A percentile compares a stretch with the other conserved stretches of the same genome.
Conservation (phyloP, 2,797 vertebrate species). For the Sebastes iracundus region DNA sequence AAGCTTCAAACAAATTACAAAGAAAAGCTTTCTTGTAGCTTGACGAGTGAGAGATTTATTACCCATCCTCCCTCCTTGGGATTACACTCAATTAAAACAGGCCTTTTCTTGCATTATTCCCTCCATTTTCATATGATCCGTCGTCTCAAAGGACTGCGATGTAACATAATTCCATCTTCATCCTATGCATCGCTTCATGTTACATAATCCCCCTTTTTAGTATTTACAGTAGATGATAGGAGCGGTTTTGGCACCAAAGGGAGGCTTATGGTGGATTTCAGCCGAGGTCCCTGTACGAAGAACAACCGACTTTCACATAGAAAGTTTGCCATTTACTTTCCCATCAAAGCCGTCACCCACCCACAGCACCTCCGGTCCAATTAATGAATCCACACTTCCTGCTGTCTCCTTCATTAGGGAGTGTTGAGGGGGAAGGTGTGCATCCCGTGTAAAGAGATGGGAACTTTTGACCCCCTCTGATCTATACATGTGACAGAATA, state of each 20-base stretch:
- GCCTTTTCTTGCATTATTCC: background rate
- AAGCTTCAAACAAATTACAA: background rate
- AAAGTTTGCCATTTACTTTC: constrained; percentile 53
- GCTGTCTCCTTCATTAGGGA: constrained; percentile 9
- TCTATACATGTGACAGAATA: constrained; percentile 64
- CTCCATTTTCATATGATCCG: background rate
- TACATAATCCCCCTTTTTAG: constrained; percentile 7
- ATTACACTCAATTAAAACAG: constrained; percentile 11
- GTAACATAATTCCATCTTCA: constrained; percentile 11
- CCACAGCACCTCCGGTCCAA: constrained; percentile 50
- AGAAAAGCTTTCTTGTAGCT: constrained; percentile 1
- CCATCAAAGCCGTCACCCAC: constrained; percentile 32
- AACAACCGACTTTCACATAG: constrained; percentile 46
- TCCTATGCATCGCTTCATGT: constrained; percentile 4
- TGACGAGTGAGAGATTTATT: background rate
- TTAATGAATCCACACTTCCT: constrained; percentile 35
- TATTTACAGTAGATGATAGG: constrained; percentile 5
- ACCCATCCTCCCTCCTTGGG: background rate
- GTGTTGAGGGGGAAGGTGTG: constrained; percentile 12
- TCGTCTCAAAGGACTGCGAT: background rate
- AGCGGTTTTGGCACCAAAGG: background rate
- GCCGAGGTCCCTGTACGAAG: background rate
- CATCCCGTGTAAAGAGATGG: constrained; percentile 26
- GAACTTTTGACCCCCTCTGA: constrained; percentile 62
- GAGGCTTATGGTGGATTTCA: constrained; percentile 23